Evolutionary conservation across 2,113 vertebrate species (phyloP), one percentile per base, ranked within the genome.

Genomic region (Chlamydotis undulata): DNA sequence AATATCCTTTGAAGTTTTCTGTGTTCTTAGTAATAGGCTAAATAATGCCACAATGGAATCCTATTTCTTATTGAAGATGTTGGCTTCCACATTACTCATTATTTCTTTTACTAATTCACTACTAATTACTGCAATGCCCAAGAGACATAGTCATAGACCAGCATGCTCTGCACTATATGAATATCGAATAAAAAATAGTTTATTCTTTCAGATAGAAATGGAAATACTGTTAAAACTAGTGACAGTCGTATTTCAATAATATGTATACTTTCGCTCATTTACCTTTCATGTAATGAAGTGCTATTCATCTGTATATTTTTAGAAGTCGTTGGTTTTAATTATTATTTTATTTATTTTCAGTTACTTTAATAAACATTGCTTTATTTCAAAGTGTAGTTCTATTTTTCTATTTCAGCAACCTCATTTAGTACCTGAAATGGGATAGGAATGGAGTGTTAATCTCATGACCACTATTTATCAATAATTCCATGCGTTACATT

Each of bases 1-100:
- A 90, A 68, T 39, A 82, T 50, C 35, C 53, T 95, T 96, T 91
- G 89, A 95, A 84, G 77, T 71, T 96, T 92, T 75, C 50, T 59
- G 11, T 78, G 26, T 79, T 91, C 49, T 81, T 91, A 64, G 49
- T 64, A 94, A 92, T 43, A 78, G 41, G 21, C 39, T 82, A 83
- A 89, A 89, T 76, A 89, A 82, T 69, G n/a, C 53, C 78, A 84
- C 0, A 0, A 53, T 49, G 25, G 35, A 67, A 77, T 83, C 31
- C 7, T 82, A 3, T 90, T 88, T 94, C 49, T 77, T 39, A 43
- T 19, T 95, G 68, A 87, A 92, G 68, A 31, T 0, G 5, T 19
- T 71, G 55, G 8, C 9, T 92, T 84, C 45, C 37, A 84, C 4
- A 7, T 75, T 70, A 47, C 11, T 57, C 60, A 77, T 81, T 63